Conservation (phyloP, 2,888 invertebrate species). For the Lasioglossum zephyrum region DNA sequence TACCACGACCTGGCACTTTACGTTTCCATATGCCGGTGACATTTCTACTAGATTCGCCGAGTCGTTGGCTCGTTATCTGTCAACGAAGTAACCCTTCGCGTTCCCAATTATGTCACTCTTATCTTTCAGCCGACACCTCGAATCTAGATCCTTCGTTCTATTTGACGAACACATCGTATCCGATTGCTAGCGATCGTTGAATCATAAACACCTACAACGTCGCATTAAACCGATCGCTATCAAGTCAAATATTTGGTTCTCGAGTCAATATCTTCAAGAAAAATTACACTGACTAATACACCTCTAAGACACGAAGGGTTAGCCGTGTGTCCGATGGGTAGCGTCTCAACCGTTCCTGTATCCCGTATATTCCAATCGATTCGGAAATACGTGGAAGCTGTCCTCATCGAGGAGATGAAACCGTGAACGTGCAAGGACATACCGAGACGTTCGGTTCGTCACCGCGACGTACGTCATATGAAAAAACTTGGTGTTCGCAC, state of each 20-base stretch:
- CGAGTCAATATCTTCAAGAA: not conserved
- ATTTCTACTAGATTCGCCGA: not conserved
- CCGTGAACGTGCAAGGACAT: not conserved
- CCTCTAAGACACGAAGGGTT: not conserved
- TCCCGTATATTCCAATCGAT: not conserved
- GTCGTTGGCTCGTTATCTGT: not conserved
- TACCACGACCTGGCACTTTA: not conserved
- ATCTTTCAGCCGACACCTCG: not conserved
- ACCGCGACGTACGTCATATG: conserved; percentile 3
- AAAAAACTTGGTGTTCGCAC: conserved; percentile 19
- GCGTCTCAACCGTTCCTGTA: not conserved
- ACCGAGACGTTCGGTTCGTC: not conserved
- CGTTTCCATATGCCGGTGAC: not conserved
- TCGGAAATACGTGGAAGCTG: not conserved
- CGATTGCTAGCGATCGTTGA: not conserved
- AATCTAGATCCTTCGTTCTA: not conserved
- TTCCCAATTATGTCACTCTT: not conserved
- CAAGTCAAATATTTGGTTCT: not conserved
- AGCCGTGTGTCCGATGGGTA: not conserved
- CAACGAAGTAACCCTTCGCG: not conserved
- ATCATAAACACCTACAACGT: not conserved
- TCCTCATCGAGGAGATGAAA: not conserved
- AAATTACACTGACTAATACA: not conserved
- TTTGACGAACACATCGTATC: not conserved
- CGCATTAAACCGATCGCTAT: not conserved